phyloP scores from a whole-genome alignment of 2,888 invertebrate species.

The Cremastinae sp. region DNA sequence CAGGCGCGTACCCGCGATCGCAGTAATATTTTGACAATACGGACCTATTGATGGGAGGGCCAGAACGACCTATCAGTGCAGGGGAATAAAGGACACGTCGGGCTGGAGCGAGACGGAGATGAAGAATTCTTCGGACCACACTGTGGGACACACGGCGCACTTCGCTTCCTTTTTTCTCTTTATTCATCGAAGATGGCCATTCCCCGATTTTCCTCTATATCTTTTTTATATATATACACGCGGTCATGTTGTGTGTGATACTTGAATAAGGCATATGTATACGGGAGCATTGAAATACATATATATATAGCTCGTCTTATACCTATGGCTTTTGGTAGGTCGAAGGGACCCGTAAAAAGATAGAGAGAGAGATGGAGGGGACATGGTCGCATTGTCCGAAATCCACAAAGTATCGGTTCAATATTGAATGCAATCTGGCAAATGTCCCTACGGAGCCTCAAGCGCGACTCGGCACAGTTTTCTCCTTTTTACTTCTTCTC shows the following conservation, averaged over 20 bases:
- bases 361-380: constrained; percentile 39
- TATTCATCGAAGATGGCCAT: constrained; percentile 53
- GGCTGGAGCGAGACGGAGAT: constrained; percentile 60
- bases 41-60: constrained; percentile 73
- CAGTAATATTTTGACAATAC: constrained; percentile 80
- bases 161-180: constrained; percentile 43
- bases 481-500: no score
- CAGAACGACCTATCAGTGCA: constrained; percentile 63
- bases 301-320: constrained; percentile 12
- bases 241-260: constrained; percentile 47
- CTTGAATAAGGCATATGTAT: constrained; percentile 44
- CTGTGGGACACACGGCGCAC: constrained; percentile 46
- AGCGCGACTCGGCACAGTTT: constrained; percentile 50
- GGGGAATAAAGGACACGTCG: constrained; percentile 57
- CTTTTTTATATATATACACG: constrained; percentile 15
- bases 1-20: constrained; percentile 73
- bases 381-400: constrained; percentile 70
- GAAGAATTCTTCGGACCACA: constrained; percentile 60
- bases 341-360: constrained; percentile 30
- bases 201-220: constrained; percentile 38
- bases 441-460: constrained; percentile 70
- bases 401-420: constrained; percentile 76
- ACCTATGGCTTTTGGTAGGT: constrained; percentile 22
- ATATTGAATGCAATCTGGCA: constrained; percentile 72
- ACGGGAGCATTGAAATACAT: constrained; percentile 13